Percentiles rank a stretch among this genome's conserved stretches.
Conservation (phyloP, 2,797 vertebrate genomes). For the Hyperoplus lanceolatus region DNA sequence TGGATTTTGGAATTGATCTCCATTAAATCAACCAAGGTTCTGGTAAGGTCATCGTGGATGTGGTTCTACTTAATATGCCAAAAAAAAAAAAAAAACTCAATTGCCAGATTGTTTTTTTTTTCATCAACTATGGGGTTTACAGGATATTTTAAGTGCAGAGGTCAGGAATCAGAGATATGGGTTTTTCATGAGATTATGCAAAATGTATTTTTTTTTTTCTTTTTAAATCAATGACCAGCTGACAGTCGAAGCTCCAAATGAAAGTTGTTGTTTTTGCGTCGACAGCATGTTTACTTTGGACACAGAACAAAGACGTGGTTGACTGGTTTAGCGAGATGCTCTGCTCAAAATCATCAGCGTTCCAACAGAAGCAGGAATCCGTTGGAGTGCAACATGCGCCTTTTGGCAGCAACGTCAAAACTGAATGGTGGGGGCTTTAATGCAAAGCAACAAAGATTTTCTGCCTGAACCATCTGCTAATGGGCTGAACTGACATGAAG, state of each 20-base stretch:
- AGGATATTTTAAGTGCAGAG: no score
- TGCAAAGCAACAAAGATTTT: slow-evolving; percentile 34
- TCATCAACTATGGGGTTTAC: no score
- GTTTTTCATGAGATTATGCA: background rate
- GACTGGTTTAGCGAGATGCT: slow-evolving; percentile 4
- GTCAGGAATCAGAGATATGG: background rate
- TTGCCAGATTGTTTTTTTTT: no score
- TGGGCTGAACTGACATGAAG: slow-evolving; percentile 21
- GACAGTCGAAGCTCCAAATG: background rate
- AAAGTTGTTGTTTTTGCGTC: background rate
- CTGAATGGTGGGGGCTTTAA: slow-evolving; percentile 46
- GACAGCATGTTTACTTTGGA: background rate
- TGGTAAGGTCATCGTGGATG: background rate
- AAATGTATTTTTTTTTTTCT: background rate
- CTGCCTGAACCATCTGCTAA: slow-evolving; percentile 53
- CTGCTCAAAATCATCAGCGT: slow-evolving; percentile 38
- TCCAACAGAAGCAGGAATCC: slow-evolving; percentile 50
- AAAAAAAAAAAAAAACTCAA: no score
- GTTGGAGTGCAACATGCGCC: slow-evolving; percentile 45
- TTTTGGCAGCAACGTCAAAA: slow-evolving; percentile 46
- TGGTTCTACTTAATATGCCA: no score
- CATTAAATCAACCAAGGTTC: background rate
- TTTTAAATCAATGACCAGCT: slow-evolving; percentile 7
- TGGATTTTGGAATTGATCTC: background rate
- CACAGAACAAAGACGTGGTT: slow-evolving; percentile 20